These are phyloP conservation scores for Drosophila testacea DNA, from an alignment of 2,888 invertebrate genomes.

Conservation along the genomic window DNA sequence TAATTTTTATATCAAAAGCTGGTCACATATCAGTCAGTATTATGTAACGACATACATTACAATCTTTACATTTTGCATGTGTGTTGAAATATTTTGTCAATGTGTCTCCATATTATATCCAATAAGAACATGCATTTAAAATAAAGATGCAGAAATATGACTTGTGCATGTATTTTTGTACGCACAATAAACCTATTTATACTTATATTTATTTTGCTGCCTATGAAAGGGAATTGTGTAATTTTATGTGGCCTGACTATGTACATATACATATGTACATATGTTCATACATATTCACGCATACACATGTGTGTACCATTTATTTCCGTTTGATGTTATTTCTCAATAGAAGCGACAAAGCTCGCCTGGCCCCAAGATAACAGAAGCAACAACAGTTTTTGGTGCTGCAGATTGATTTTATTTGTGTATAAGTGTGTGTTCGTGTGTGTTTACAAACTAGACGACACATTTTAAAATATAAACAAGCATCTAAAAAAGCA, in stretches of 20 bases:
- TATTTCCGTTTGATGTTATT: conserved; percentile 56
- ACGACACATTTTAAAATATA: conserved; percentile 28
- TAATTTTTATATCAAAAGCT: conserved; percentile 9
- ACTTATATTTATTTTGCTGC: conserved; percentile 3
- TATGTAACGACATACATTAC: conserved; percentile 18
- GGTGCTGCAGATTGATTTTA: conserved; percentile 26
- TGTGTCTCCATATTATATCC: not conserved
- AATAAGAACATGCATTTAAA: not conserved
- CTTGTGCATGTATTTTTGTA: conserved; percentile 14
- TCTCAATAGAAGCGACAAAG: conserved; percentile 32
- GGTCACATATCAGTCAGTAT: not conserved
- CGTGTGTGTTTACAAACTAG: conserved; percentile 14
- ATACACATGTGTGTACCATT: conserved; percentile 20
- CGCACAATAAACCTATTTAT: conserved; percentile 29
- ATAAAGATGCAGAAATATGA: conserved; percentile 3
- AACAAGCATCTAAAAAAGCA: conserved; percentile 22
- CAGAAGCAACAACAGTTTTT: conserved; percentile 26
- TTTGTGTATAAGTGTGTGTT: not conserved
- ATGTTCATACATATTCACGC: not conserved
- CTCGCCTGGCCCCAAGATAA: conserved; percentile 43
- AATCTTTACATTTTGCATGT: conserved; percentile 1
- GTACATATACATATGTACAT: not conserved
- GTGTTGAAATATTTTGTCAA: not conserved
- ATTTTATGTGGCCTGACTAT: conserved; percentile 31
- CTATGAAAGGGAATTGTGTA: conserved; percentile 38